Conservation (phyloP, 2,797 vertebrate genomes). For the Dicrostonyx torquatus region DNA sequence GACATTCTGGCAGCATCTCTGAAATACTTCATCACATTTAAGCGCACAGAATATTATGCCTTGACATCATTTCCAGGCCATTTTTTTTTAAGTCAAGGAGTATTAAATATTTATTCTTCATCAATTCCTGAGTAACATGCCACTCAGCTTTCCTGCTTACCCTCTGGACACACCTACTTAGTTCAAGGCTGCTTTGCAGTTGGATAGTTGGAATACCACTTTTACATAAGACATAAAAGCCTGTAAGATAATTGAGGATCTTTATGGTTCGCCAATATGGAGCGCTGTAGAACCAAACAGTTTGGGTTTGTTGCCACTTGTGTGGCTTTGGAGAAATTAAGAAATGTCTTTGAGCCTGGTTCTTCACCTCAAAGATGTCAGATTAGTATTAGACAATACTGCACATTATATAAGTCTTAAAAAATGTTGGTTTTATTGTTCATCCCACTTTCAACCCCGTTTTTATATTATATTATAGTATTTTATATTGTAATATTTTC, state of each 20-base stretch:
- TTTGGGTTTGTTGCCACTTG: background rate
- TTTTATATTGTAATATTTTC: no score
- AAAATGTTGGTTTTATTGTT: background rate
- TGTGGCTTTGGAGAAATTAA: background rate
- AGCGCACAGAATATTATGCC: conserved; percentile 71
- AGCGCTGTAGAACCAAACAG: background rate
- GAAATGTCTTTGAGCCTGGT: background rate
- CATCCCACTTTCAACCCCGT: accelerated
- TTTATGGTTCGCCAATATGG: background rate
- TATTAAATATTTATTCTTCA: conserved; percentile 87
- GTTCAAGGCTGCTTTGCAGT: conserved; percentile 19
- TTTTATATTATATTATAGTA: no score
- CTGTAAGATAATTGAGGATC: background rate
- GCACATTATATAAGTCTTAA: background rate
- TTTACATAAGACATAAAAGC: background rate
- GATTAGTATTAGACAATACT: background rate
- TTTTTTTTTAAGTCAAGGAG: conserved; percentile 79
- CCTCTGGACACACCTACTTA: conserved; percentile 77
- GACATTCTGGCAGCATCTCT: conserved; percentile 56
- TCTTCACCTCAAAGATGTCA: background rate
- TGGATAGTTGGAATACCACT: conserved; percentile 32
- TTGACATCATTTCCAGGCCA: conserved; percentile 81
- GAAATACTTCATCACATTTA: conserved; percentile 77
- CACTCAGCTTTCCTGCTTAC: conserved; percentile 82
- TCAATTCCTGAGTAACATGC: conserved; percentile 73